These are phyloP conservation scores for Thymelicus acteon DNA, from an alignment of 2,888 invertebrate genomes.

Conservation along the genomic window DNA sequence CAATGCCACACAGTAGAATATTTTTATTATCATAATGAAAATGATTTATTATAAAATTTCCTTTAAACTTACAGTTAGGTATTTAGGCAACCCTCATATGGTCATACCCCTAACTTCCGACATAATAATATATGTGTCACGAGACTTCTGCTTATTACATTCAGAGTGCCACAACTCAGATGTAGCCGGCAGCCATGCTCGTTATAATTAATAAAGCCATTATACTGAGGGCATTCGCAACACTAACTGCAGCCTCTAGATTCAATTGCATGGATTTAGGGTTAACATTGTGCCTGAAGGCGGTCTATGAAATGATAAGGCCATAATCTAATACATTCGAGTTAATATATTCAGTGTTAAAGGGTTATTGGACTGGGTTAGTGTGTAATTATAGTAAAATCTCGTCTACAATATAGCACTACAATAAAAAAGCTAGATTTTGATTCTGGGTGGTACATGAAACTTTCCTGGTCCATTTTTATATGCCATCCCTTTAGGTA, in stretches of 20 bases:
- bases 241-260: conserved; percentile 31
- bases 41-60: too few species aligned
- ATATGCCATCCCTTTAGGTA: too few species aligned
- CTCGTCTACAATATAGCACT: too few species aligned
- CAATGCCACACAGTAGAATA: too few species aligned
- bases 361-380: neutral
- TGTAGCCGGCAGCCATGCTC: conserved; percentile 21
- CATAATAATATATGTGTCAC: neutral
- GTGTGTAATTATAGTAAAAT: too few species aligned
- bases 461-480: too few species aligned
- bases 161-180: conserved; percentile 9
- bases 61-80: too few species aligned
- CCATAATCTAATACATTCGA: conserved; percentile 8
- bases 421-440: too few species aligned
- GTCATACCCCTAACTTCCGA: too few species aligned
- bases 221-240: conserved; percentile 21
- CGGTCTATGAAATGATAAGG: conserved; percentile 31
- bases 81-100: too few species aligned
- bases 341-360: neutral
- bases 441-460: too few species aligned
- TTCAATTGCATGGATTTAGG: conserved; percentile 36
- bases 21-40: too few species aligned
- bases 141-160: conserved; percentile 6
- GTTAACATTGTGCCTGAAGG: conserved; percentile 31
- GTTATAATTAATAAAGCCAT: conserved; percentile 34